phyloP scores from a whole-genome alignment of 2,797 vertebrate species.

The Odontamblyopus rebecca region DNA sequence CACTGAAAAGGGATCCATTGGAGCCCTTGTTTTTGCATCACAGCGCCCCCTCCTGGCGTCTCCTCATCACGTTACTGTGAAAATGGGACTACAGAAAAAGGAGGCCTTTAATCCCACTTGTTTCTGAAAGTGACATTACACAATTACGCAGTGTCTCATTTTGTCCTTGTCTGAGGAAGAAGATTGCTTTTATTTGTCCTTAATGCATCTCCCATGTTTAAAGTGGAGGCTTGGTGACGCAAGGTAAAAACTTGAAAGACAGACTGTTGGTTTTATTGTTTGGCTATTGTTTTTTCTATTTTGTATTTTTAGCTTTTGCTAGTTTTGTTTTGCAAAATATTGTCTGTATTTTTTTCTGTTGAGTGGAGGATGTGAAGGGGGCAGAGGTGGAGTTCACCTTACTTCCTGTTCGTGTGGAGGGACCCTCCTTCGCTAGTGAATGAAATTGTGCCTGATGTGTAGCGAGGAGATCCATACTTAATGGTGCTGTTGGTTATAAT shows the following conservation, averaged over 20 bases:
- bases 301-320: conserved; percentile 71
- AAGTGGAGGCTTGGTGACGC: conserved; percentile 36
- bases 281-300: conserved; percentile 59
- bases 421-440: conserved; percentile 77
- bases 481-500: conserved; percentile 98
- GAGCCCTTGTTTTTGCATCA: conserved; percentile 58
- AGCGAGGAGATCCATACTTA: conserved; percentile 89
- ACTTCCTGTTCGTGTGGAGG: conserved; percentile 64
- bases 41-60: conserved; percentile 22
- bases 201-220: conserved; percentile 48
- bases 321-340: conserved; percentile 79
- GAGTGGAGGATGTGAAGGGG: conserved; percentile 65
- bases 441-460: conserved; percentile 93
- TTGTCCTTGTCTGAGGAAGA: conserved; percentile 61
- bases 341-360: conserved; percentile 62
- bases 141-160: conserved; percentile 72
- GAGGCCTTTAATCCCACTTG: conserved; percentile 67
- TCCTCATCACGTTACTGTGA: conserved; percentile 59
- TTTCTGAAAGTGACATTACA: conserved; percentile 55
- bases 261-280: conserved; percentile 63
- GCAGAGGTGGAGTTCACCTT: conserved; percentile 59
- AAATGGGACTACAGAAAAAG: conserved; percentile 56
- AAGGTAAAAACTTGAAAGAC: conserved; percentile 79
- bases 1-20: conserved; percentile 47
- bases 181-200: conserved; percentile 53